A percentile compares a stretch with the other conserved stretches of the same genome.
phyloP scores from a whole-genome alignment of 2,113 vertebrate species.

The Ailurus styani region DNA sequence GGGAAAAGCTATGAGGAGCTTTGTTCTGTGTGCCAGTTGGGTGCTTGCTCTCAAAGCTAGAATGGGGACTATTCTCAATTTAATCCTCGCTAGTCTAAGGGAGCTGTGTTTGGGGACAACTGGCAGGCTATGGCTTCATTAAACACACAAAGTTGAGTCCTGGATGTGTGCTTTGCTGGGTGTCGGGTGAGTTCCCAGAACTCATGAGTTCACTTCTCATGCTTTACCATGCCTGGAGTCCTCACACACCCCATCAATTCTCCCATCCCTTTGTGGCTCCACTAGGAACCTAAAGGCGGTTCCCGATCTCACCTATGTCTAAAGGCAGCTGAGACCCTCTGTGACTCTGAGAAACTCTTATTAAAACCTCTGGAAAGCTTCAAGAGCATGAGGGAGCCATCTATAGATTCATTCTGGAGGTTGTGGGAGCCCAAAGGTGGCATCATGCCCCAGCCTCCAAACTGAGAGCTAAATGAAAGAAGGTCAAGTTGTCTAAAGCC shows the following conservation, averaged over 20 bases:
- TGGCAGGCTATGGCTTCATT: not conserved
- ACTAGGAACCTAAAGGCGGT: not conserved
- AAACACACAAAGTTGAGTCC: not conserved
- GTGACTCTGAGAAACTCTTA: not conserved
- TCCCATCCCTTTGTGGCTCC: not conserved
- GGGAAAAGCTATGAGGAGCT: not conserved
- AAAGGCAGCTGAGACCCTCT: not conserved
- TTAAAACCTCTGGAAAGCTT: not conserved
- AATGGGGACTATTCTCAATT: not conserved
- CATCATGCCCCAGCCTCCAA: not conserved
- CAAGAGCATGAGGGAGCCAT: not conserved
- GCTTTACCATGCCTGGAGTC: not conserved
- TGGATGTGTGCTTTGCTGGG: too few species aligned
- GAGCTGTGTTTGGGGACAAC: not conserved
- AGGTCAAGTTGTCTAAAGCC: not conserved
- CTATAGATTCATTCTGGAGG: not conserved
- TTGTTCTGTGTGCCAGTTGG: not conserved
- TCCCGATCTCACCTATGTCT: not conserved
- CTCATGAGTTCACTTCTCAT: not conserved
- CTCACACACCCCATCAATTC: not conserved
- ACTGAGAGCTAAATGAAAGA: not conserved
- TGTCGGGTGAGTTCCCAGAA: not conserved
- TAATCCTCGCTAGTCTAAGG: not conserved
- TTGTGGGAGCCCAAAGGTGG: too few species aligned
- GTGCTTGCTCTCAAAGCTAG: not conserved